Evolutionary conservation across 2,113 vertebrate species (phyloP).

Genomic region (Petroica traversi): DNA sequence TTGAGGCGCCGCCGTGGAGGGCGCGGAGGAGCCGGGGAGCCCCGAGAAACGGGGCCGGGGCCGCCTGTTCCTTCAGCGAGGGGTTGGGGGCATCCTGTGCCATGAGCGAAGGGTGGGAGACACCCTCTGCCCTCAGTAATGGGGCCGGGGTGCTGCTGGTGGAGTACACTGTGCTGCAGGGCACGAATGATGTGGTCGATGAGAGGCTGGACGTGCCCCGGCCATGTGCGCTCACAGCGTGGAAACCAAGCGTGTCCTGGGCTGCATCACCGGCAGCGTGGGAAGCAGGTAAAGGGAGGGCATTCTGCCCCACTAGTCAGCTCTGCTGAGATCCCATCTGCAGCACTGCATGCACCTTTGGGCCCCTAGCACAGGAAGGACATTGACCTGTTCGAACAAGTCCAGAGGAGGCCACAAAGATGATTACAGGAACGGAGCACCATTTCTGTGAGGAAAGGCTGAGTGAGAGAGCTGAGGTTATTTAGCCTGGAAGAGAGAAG

Average conservation of each 20-base stretch:
- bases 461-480: not conserved
- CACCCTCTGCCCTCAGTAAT: too few relatives aligned
- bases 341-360: not conserved
- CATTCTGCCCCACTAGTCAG: not conserved
- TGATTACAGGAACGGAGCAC: not conserved
- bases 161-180: not conserved
- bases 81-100: not conserved
- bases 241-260: not conserved
- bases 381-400: not conserved
- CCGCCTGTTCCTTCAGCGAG: too few relatives aligned
- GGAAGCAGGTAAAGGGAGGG: not conserved
- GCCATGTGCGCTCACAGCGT: not conserved
- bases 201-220: not conserved
- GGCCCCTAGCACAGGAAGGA: not conserved
- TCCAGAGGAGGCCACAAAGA: not conserved
- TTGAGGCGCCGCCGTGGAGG: slow-evolving; percentile 11
- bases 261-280: not conserved
- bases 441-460: not conserved
- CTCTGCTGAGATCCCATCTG: not conserved
- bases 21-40: not conserved
- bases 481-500: not conserved
- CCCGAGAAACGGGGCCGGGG: not conserved
- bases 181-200: not conserved
- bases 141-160: not conserved
- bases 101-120: accelerated